Percentiles rank a stretch among this genome's conserved stretches.
These are phyloP conservation scores for Tachina grossa DNA, from an alignment of 2,888 invertebrate species.

Conservation along the genomic window DNA sequence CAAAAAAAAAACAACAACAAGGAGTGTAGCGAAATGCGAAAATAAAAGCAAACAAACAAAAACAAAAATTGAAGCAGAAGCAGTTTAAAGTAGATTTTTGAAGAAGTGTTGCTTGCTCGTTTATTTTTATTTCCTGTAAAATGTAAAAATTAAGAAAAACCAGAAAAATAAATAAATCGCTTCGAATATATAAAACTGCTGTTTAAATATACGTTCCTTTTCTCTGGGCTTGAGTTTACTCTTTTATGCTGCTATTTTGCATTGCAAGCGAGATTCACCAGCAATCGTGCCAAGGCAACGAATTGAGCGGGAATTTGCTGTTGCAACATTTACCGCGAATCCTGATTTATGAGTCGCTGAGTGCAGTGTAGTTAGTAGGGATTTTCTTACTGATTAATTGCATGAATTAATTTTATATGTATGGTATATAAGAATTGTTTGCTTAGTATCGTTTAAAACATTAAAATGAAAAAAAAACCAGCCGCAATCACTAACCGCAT, in stretches of 20 bases:
- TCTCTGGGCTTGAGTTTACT: not conserved
- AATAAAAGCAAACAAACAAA: slow-evolving; percentile 24
- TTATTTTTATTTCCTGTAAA: slow-evolving; percentile 31
- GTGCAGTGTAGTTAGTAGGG: slow-evolving; percentile 68
- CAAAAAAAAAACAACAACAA: slow-evolving; percentile 17
- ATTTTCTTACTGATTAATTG: slow-evolving; percentile 70
- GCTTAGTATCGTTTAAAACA: slow-evolving; percentile 64
- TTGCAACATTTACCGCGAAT: slow-evolving; percentile 63
- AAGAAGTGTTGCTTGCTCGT: slow-evolving; percentile 18
- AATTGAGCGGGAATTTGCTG: slow-evolving; percentile 5
- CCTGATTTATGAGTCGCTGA: slow-evolving; percentile 70
- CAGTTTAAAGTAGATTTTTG: slow-evolving; percentile 41
- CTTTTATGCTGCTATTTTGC: not conserved
- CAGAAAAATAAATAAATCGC: slow-evolving; percentile 20
- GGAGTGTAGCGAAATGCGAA: not conserved
- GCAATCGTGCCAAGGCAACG: slow-evolving; percentile 6
- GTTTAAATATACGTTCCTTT: slow-evolving; percentile 4
- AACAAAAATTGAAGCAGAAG: slow-evolving; percentile 29
- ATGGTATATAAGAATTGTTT: slow-evolving; percentile 55
- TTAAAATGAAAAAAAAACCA: slow-evolving; percentile 15
- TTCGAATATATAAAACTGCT: slow-evolving; percentile 25
- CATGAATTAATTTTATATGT: slow-evolving; percentile 69
- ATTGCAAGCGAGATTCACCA: slow-evolving; percentile 39
- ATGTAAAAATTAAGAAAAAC: slow-evolving; percentile 20
- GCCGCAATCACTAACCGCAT: slow-evolving; percentile 66